Conservation (phyloP, 92 coral and sea anemone genomes). For the Parazoanthus darwini region DNA sequence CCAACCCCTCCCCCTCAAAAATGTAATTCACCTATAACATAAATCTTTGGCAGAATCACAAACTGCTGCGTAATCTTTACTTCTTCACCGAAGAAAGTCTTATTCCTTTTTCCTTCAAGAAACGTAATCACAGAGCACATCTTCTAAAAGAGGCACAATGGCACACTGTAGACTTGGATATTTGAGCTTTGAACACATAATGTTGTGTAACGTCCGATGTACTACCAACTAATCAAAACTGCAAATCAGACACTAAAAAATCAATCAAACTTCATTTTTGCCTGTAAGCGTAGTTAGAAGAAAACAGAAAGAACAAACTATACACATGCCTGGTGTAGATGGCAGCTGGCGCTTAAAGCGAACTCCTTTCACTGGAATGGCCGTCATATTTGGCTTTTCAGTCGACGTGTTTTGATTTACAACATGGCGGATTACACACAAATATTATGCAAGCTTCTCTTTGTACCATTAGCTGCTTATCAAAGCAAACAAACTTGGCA, state of each 20-base stretch:
- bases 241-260: background rate
- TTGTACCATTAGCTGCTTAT: slow-evolving; percentile 24
- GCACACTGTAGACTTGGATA: background rate
- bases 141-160: background rate
- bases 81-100: background rate
- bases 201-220: background rate
- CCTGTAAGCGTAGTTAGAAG: background rate
- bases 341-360: slow-evolving; percentile 21
- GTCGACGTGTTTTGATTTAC: background rate
- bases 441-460: slow-evolving; percentile 11
- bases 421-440: background rate
- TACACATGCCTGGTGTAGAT: slow-evolving; percentile 26
- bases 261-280: background rate
- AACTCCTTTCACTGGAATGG: slow-evolving; percentile 18
- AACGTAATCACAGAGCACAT: background rate
- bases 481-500: slow-evolving; percentile 38
- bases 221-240: background rate
- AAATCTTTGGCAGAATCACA: background rate
- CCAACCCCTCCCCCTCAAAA: background rate
- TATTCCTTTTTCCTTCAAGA: background rate
- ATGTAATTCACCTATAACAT: too few species aligned
- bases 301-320: background rate
- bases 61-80: background rate
- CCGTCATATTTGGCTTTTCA: slow-evolving; percentile 7
- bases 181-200: background rate